Evolutionary conservation across 2,888 invertebrate species (phyloP), one percentile per base, ranked within the genome.

Genomic region (Drosophila siamana): DNA sequence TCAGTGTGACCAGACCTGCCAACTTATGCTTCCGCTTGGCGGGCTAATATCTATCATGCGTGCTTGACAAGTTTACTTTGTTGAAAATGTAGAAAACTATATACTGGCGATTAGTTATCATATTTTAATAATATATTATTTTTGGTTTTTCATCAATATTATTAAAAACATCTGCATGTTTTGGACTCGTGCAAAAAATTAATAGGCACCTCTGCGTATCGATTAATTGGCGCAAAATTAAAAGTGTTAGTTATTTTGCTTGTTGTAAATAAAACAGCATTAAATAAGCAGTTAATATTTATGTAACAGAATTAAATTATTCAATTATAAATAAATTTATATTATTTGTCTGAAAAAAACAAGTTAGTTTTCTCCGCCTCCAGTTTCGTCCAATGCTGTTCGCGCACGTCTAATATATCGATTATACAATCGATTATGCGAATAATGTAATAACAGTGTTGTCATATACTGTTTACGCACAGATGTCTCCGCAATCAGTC

Each of bases 11-110:
- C 69, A 77, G 62, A 51, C 50, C 66, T 73, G 59, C 48, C 78
- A 88, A 78, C 38, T 63, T 41, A 33, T 40, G 62, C 7, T 76
- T 76, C 76, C 76, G 76, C 19, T 74, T 48, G 13, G 11, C 16
- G 11, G 15, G 7, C 8, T 0, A 9, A 13, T 4, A n/a, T 19
- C 30, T 9, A 44, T 62, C 68, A 67, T 62, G 1, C 68, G 43
- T 24, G 57, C 1, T 13, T 57, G 78, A 52, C 40, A 52, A 7
- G 24, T 30, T 43, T 30, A 41, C 41, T 3, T 30, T 28, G 11
- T 16, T 16, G 19, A 7, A 16, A 8, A 3, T 2, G 24, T 2
- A 24, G 24, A n/a, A 19, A 19, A 19, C 1, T 19, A 19, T n/a
- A n/a, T n/a, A n/a, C n/a, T n/a, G 19, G 19, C 3, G 19, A 2